Evolutionary conservation across 2,797 vertebrate species (phyloP), one percentile per base, ranked within the genome.

Genomic region (Neomorphus geoffroyi): DNA sequence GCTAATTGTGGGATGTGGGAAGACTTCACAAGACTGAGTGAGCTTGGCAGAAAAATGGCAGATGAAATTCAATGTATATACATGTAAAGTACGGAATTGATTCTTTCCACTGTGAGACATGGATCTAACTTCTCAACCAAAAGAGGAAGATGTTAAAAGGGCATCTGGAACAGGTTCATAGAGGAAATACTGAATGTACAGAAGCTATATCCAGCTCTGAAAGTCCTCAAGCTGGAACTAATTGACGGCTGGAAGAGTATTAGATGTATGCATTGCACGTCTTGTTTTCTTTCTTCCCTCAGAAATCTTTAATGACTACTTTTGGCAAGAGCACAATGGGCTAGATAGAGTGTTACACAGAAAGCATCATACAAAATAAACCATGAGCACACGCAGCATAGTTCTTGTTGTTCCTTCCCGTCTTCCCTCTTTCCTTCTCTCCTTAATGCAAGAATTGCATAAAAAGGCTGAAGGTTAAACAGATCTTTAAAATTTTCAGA

Each of bases 401-500:
- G 39, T 77, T 43, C 86, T 87, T 61, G 10, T 28, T 70, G 37
- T 69, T 88, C 73, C 37, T 67, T 90, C 54, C 51, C 80, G 21
- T 14, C 33, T 89, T 35, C 43, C 37, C 85, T 50, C 53, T 60
- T 70, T 45, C 48, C 35, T 87, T 19, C 21, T 80, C 14, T 89
- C n/a, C 46, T 67, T 89, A 64, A 83, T 61, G 72, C 53, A 91
- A 85, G 50, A 83, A 88, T 48, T 80, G 30, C 80, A 27, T 65
- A 37, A 81, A 87, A 77, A 66, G 28, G 7, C n/a, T 80, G 50
- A 69, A 77, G 37, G 19, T 91, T 92, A 60, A 92, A 58, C 22
- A 91, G 64, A 66, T 60, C 28, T 69, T 84, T 78, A 86, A 86
- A 86, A 46, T 58, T 84, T 93, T 92, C 51, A 92, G 43, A 66